Percentiles rank a stretch among this genome's conserved stretches.
Evolutionary conservation across 2,888 invertebrate genomes (phyloP).

Genomic region (Loripinus fragilis): DNA sequence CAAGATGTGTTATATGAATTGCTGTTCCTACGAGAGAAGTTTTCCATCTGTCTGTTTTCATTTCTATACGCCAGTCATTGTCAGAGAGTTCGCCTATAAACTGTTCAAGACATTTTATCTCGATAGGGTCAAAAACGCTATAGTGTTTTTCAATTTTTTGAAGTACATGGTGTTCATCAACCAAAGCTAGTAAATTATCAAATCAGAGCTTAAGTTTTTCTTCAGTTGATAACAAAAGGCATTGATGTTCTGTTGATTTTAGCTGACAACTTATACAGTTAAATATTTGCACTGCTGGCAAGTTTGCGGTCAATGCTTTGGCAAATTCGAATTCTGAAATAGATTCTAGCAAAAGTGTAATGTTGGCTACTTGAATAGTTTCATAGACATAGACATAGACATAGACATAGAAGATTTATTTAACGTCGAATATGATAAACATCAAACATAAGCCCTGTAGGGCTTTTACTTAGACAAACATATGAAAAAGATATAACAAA

Average conservation of each 20-base stretch:
- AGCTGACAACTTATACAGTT: neutral
- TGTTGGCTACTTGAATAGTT: neutral
- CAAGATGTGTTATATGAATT: neutral
- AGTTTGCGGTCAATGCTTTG: neutral
- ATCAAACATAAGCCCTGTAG: too few relatives aligned
- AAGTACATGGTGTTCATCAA: neutral
- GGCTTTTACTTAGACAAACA: too few relatives aligned
- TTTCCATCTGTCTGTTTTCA: conserved; percentile 4
- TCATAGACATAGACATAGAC: too few relatives aligned
- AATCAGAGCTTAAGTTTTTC: conserved; percentile 10
- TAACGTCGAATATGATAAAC: too few relatives aligned
- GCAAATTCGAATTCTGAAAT: conserved; percentile 3
- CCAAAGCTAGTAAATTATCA: conserved; percentile 4
- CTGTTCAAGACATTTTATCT: neutral
- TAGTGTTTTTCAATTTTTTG: neutral
- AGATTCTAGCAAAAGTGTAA: neutral
- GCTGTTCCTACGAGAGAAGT: neutral
- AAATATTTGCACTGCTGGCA: neutral
- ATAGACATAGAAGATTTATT: too few relatives aligned
- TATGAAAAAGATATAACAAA: too few relatives aligned
- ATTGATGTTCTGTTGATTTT: neutral
- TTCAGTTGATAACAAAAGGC: neutral
- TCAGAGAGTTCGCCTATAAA: neutral
- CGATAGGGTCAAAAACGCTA: neutral
- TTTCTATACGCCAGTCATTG: neutral